Conservation (phyloP, 92 coral and sea anemone species). For the Epizoanthus ramosus region DNA sequence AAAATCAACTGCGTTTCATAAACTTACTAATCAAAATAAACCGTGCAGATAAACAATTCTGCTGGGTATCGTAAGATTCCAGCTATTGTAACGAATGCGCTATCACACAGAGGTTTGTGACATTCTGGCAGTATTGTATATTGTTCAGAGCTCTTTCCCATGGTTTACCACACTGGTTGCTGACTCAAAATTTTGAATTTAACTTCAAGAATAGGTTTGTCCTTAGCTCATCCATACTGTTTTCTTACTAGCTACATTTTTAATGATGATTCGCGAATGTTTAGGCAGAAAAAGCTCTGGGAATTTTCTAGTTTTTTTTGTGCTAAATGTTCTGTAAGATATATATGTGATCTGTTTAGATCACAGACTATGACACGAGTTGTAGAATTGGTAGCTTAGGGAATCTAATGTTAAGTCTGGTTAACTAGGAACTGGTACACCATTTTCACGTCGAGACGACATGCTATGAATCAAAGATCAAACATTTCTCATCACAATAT, state of each 20-base stretch:
- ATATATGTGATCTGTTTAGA: too few species aligned
- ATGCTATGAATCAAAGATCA: constrained; percentile 36
- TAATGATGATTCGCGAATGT: constrained; percentile 1
- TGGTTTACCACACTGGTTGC: too few species aligned
- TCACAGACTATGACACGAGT: too few species aligned
- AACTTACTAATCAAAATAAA: background rate
- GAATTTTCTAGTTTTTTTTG: too few species aligned
- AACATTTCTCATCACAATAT: background rate
- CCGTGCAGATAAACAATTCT: background rate
- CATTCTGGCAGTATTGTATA: background rate
- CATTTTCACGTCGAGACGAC: constrained; percentile 7
- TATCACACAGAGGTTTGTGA: background rate
- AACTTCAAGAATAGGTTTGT: background rate
- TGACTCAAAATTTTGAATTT: too few species aligned
- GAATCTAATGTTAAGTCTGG: too few species aligned
- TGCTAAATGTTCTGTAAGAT: too few species aligned
- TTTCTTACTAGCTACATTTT: constrained; percentile 27
- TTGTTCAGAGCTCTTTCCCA: background rate
- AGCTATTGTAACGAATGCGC: background rate
- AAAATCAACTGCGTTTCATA: background rate
- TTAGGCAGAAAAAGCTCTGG: too few species aligned
- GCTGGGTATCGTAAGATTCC: background rate
- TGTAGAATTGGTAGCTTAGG: too few species aligned
- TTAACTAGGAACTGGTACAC: background rate
- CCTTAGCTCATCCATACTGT: constrained; percentile 27